These are phyloP conservation scores for Oligia latruncula DNA, from an alignment of 2,888 invertebrate genomes.

Conservation along the genomic window DNA sequence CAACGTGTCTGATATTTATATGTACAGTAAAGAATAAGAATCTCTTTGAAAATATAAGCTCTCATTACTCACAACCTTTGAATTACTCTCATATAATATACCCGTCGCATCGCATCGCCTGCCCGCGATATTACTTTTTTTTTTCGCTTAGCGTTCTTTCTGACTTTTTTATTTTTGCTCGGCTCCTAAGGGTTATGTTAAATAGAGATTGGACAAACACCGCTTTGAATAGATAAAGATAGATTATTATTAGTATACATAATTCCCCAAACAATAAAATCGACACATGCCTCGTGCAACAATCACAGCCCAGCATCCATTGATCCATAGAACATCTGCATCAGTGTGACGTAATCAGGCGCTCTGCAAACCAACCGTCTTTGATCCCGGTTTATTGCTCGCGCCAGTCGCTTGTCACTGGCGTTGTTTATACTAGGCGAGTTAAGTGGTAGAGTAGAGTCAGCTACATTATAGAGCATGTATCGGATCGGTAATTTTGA, in stretches of 20 bases:
- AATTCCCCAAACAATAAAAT: neutral
- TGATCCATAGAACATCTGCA: constrained; percentile 48
- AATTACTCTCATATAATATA: too few relatives aligned
- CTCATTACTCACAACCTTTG: too few relatives aligned
- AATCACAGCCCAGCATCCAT: constrained; percentile 33
- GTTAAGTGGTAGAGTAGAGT: constrained; percentile 1
- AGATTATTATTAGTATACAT: too few relatives aligned
- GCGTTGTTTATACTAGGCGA: constrained; percentile 5
- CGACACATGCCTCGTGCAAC: constrained; percentile 26
- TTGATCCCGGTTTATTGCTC: constrained; percentile 49
- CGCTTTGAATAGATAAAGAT: too few relatives aligned
- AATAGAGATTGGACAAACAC: too few relatives aligned
- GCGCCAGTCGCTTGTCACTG: constrained; percentile 8
- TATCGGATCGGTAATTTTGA: neutral
- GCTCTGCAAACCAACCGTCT: constrained; percentile 36
- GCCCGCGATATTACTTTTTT: too few relatives aligned
- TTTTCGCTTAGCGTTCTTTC: too few relatives aligned
- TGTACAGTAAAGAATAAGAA: neutral
- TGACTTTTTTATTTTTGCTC: too few relatives aligned
- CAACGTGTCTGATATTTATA: neutral
- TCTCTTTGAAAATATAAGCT: too few relatives aligned
- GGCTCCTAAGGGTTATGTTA: too few relatives aligned
- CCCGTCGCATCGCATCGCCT: too few relatives aligned
- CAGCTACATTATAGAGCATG: neutral
- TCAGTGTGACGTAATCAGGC: constrained; percentile 38